phyloP scores from a whole-genome alignment of 2,888 invertebrate genomes.

The Thalpophila matura region DNA sequence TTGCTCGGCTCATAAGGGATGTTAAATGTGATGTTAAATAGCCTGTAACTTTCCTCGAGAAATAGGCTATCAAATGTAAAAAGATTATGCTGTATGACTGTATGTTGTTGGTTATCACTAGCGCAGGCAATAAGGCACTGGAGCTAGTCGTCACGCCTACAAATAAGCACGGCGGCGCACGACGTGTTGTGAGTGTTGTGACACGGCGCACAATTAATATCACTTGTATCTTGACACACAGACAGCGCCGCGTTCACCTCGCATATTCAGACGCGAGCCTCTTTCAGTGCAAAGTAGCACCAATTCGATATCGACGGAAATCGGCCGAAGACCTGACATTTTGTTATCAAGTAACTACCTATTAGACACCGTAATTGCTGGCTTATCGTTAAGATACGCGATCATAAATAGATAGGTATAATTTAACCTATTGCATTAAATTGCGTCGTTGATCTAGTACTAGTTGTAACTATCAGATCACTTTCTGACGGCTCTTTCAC shows the following conservation, averaged over 20 bases:
- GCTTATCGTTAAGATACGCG: too few species aligned
- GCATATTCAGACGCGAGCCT: background rate
- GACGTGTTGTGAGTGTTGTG: background rate
- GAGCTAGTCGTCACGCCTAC: conserved; percentile 1
- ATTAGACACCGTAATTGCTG: too few species aligned
- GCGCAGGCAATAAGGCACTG: background rate
- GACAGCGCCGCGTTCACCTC: background rate
- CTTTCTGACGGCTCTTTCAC: too few species aligned
- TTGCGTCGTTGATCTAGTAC: too few species aligned
- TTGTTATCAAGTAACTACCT: too few species aligned
- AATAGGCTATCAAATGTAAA: too few species aligned
- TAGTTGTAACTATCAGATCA: too few species aligned
- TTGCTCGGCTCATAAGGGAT: too few species aligned
- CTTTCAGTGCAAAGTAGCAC: background rate
- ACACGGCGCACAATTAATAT: conserved; percentile 10
- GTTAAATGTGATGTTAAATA: too few species aligned
- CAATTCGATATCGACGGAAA: background rate
- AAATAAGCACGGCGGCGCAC: background rate
- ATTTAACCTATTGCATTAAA: too few species aligned
- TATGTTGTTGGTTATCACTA: background rate
- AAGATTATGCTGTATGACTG: background rate
- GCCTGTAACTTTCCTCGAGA: too few species aligned
- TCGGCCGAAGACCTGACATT: background rate
- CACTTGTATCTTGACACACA: conserved; percentile 4
- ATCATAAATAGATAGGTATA: too few species aligned